Evolutionary conservation across 2,113 vertebrate genomes (phyloP).

Genomic region (Lasiurus borealis): DNA sequence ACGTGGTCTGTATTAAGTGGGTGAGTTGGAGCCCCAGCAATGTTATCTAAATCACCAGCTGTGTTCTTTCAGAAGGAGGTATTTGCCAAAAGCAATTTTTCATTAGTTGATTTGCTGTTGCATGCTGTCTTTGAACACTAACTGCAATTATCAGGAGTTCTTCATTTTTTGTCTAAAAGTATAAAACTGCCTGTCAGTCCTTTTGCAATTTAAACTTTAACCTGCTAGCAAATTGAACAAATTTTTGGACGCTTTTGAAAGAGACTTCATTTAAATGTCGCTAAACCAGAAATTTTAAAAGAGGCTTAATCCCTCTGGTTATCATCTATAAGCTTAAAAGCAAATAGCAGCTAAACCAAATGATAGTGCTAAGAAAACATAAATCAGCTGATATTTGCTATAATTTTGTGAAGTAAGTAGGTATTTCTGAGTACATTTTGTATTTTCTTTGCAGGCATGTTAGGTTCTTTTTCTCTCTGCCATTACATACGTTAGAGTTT

Average conservation of each 20-base stretch:
- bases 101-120: background rate
- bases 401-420: background rate
- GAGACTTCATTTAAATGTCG: constrained; percentile 40
- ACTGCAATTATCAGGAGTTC: constrained; percentile 7
- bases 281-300: constrained; percentile 28
- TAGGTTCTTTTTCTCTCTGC: background rate
- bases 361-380: constrained; percentile 24
- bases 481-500: background rate
- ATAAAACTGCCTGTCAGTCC: constrained; percentile 16
- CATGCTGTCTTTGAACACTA: constrained; percentile 15
- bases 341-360: constrained; percentile 24
- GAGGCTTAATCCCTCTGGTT: background rate
- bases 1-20: background rate
- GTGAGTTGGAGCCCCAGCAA: background rate
- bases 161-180: constrained; percentile 5
- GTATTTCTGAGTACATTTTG: background rate
- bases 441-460: background rate
- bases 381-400: constrained; percentile 11
- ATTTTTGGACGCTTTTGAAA: constrained; percentile 1
- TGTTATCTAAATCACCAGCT: background rate
- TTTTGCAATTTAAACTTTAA: constrained; percentile 54
- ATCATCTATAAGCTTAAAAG: constrained; percentile 46
- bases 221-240: background rate
- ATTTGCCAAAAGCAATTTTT: background rate
- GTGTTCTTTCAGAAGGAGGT: background rate